Evolutionary conservation across 2,797 vertebrate species (phyloP), one percentile per base, ranked within the genome.

Genomic region (Danio jaintianensis): DNA sequence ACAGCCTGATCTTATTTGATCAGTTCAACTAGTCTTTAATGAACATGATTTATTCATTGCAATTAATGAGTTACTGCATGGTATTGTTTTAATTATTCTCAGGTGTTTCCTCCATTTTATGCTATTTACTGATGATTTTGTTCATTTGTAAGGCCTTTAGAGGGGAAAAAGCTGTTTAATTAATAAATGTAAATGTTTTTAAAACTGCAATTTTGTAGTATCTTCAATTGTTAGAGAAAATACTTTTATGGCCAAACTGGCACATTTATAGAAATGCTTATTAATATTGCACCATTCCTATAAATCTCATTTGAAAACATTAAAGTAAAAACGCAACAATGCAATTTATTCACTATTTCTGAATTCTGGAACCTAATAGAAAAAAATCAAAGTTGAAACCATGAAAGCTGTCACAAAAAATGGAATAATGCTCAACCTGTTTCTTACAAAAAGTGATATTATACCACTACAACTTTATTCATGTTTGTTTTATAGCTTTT

Each of bases 351-450:
- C 43, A 48, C 48, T 15, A 47, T 18, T 43, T 67, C 5, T 22
- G 7, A n/a, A 53, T 67, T 43, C 12, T 22, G n/a, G 22, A 67
- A 47, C 20, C 43, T 45, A 64, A 64, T 70, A 70, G 50, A 55
- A 42, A 16, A 15, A 56, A 72, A 50, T 61, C 13, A 0, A 11
- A 18, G 45, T 50, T 62, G 45, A 63, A 62, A 61, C n/a, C n/a
- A n/a, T 20, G 13, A 73, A 59, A 16, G 42, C 13, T 15, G 52
- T 58, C 11, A 2, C 7, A 73, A 59, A 73, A 59, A 45, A 59
- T 56, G 18, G 1, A 15, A 4, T 47, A 61, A 61, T 36, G 56
- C 43, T 48, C 20, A 74, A 48, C 15, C 0, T 29, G 6, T 62
- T 50, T 74, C 29, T 40, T 11, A 50, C 29, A 62, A 48, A 50